Evolutionary conservation across 2,113 vertebrate species (phyloP), one percentile per base, ranked within the genome.

Genomic region (Vireo altiloquus): DNA sequence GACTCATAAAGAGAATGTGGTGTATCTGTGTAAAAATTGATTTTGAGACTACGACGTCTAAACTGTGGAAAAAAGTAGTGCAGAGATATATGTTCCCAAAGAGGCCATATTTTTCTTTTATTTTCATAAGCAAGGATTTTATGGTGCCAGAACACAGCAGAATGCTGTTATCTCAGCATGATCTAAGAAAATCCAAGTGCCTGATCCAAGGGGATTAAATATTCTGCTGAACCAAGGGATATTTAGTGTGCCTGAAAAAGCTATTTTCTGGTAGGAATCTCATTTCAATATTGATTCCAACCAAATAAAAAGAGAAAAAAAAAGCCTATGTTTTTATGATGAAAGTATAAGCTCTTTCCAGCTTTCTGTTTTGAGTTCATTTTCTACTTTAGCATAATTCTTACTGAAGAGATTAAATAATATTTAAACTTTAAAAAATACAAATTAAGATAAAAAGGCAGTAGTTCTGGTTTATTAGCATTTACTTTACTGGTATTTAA

Each of bases 141-240:
- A 97, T 94, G 87, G 93, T 97, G 97, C 97, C 97, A 97, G 95
- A 96, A 95, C 91, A 77, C 87, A 95, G 96, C 96, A 97, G 95
- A 97, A 94, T 92, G 96, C 96, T 96, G 97, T 97, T 97, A 97
- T 97, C 96, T 97, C 96, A 97, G 96, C 97, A 78, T 97, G 97
- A 96, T 97, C 96, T 97, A 97, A 97, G 95, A 96, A 97, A 97
- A 97, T 96, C 95, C 95, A 94, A 95, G 90, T 90, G 92, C 93
- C 86, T 93, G 93, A 92, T 97, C 97, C 96, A 97, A 97, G 95
- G 90, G 95, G 87, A 96, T 97, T 97, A 97, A 96, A 94, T 89
- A 95, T 95, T 97, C 78, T 97, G 95, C 94, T 97, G 96, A 95
- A 82, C 86, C 80, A 94, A 93, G 88, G 94, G 93, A 96, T 96